phyloP scores from a whole-genome alignment of 2,888 invertebrate species.

The Tiphia femorata region DNA sequence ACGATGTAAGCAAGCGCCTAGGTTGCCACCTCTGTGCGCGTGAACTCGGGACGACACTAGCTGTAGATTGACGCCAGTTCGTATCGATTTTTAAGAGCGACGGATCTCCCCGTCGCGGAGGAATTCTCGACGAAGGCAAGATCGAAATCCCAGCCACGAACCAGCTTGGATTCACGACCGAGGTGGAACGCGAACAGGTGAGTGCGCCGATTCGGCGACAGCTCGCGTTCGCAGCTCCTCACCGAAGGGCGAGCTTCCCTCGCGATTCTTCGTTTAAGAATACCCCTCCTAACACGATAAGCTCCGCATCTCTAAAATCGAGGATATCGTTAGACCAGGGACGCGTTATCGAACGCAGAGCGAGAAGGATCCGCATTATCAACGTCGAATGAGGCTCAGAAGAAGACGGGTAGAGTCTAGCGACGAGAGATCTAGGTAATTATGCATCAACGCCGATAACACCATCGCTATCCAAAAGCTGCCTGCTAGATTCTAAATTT shows the following conservation, averaged over 20 bases:
- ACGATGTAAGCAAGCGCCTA: too few species aligned
- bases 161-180: slow-evolving; percentile 57
- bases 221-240: background rate
- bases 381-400: slow-evolving; percentile 77
- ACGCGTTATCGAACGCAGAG: slow-evolving; percentile 90
- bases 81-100: background rate
- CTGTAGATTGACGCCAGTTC: too few species aligned
- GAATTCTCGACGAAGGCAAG: slow-evolving; percentile 51
- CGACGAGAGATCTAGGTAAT: slow-evolving; percentile 68
- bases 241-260: too few species aligned
- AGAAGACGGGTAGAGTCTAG: slow-evolving; percentile 71
- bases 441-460: too few species aligned
- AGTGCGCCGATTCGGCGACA: too few species aligned
- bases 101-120: slow-evolving; percentile 35
- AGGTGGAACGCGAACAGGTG: slow-evolving; percentile 67
- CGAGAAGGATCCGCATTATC: slow-evolving; percentile 89
- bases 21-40: too few species aligned
- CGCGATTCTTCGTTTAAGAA: too few species aligned
- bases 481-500: background rate
- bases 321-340: slow-evolving; percentile 72
- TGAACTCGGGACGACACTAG: too few species aligned
- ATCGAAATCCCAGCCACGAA: slow-evolving; percentile 54
- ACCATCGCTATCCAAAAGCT: background rate
- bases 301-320: too few species aligned
- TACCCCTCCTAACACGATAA: too few species aligned